Conservation (phyloP, 2,113 vertebrate species). For the Corydoras maculifer region DNA sequence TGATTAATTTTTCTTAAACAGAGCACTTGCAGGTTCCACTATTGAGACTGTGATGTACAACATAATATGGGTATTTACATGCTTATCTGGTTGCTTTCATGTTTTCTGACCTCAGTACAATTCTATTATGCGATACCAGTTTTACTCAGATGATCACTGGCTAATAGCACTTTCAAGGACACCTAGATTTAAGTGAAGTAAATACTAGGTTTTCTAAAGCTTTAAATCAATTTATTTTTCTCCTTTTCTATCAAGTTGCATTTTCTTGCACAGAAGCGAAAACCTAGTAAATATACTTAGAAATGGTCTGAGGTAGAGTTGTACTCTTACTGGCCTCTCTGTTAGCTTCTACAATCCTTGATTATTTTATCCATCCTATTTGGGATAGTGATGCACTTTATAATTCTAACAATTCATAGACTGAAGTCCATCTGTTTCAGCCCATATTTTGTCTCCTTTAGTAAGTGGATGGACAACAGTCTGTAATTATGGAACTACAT, state of each 20-base stretch:
- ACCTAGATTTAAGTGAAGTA: background rate
- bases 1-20: too few relatives aligned
- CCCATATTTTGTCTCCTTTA: too few relatives aligned
- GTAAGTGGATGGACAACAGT: too few relatives aligned
- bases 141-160: slow-evolving; percentile 17
- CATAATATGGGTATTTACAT: background rate
- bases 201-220: background rate
- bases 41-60: background rate
- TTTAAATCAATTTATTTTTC: background rate
- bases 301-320: background rate
- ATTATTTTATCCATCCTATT: too few relatives aligned
- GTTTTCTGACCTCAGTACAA: background rate
- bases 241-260: background rate
- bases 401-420: too few relatives aligned
- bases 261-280: background rate
- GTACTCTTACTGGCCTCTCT: background rate
- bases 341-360: too few relatives aligned
- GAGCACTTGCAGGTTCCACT: background rate
- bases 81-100: background rate
- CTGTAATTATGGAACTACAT: too few relatives aligned
- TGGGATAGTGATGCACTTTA: too few relatives aligned
- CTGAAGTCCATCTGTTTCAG: too few relatives aligned
- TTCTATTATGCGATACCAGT: background rate
- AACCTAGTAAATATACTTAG: background rate
- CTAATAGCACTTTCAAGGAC: slow-evolving; percentile 7